A percentile compares a stretch with the other conserved stretches of the same genome.
phyloP scores from a whole-genome alignment of 2,113 vertebrate genomes.

The Romanogobio albipinnatus region DNA sequence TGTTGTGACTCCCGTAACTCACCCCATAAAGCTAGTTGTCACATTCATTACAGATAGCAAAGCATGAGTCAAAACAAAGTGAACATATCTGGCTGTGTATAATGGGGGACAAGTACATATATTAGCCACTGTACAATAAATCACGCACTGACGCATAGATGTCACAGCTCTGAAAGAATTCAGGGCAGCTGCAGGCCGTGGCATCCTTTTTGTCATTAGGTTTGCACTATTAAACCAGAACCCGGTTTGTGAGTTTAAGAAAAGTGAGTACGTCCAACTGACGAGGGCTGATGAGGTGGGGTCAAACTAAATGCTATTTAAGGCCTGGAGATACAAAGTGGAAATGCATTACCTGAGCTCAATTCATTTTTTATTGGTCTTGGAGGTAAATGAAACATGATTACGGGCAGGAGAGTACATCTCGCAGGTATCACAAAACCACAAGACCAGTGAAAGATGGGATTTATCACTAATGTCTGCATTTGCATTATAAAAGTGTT shows the following conservation, averaged over 20 bases:
- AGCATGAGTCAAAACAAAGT: constrained; percentile 34
- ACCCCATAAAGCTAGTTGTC: constrained; percentile 18
- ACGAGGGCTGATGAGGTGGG: constrained; percentile 22
- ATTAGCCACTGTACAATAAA: not conserved
- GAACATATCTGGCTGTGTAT: constrained; percentile 18
- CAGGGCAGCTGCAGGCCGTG: not conserved
- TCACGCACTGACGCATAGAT: not conserved
- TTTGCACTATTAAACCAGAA: not conserved
- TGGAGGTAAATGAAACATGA: constrained; percentile 65
- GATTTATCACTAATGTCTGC: constrained; percentile 71
- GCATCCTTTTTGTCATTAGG: not conserved
- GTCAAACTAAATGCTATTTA: constrained; percentile 41
- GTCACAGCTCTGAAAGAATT: constrained; percentile 14
- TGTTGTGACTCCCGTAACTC: not conserved
- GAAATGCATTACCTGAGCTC: constrained; percentile 63
- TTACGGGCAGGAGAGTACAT: constrained; percentile 58
- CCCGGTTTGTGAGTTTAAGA: not conserved
- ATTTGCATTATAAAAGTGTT: constrained; percentile 74
- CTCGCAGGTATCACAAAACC: constrained; percentile 62
- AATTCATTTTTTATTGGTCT: constrained; percentile 74
- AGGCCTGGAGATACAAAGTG: constrained; percentile 3
- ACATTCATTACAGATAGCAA: constrained; percentile 26
- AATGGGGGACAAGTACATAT: constrained; percentile 27
- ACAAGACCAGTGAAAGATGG: constrained; percentile 56
- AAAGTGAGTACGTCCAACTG: constrained; percentile 10